Evolutionary conservation across 2,113 vertebrate species (phyloP).

Genomic region (Ammodytes marinus): DNA sequence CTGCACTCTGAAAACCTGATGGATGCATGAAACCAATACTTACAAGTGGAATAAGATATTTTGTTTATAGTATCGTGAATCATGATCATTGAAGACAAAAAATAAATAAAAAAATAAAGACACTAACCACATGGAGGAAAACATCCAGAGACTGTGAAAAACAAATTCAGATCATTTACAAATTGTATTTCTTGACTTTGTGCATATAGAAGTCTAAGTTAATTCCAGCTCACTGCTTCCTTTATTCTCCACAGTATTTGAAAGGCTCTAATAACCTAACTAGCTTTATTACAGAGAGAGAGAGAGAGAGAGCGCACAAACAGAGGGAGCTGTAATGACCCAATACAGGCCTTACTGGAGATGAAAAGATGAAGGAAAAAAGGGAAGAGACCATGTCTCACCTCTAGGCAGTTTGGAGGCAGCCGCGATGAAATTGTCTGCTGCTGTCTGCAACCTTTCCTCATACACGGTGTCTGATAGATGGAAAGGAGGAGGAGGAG

Average conservation of each 20-base stretch:
- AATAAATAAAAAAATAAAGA: not conserved
- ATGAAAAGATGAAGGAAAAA: conserved; percentile 71
- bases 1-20: conserved; percentile 81
- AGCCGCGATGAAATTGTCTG: conserved; percentile 79
- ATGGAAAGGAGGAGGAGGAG: conserved; percentile 37
- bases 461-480: conserved; percentile 78
- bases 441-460: conserved; percentile 74
- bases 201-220: conserved; percentile 14
- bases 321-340: conserved; percentile 67
- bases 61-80: not conserved
- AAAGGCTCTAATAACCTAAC: conserved; percentile 57
- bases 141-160: conserved; percentile 77
- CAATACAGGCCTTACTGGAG: conserved; percentile 52
- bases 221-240: conserved; percentile 34
- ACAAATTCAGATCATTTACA: conserved; percentile 31
- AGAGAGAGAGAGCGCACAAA: conserved; percentile 42
- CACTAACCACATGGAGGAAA: conserved; percentile 83
- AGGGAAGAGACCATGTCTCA: conserved; percentile 68
- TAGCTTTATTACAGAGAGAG: conserved; percentile 50
- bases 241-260: conserved; percentile 28
- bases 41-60: not conserved
- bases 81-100: not conserved
- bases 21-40: not conserved
- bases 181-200: conserved; percentile 14
- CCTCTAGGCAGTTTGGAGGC: conserved; percentile 84